These are phyloP conservation scores for Mamestra brassicae DNA, from an alignment of 2,888 invertebrate genomes.

Conservation along the genomic window DNA sequence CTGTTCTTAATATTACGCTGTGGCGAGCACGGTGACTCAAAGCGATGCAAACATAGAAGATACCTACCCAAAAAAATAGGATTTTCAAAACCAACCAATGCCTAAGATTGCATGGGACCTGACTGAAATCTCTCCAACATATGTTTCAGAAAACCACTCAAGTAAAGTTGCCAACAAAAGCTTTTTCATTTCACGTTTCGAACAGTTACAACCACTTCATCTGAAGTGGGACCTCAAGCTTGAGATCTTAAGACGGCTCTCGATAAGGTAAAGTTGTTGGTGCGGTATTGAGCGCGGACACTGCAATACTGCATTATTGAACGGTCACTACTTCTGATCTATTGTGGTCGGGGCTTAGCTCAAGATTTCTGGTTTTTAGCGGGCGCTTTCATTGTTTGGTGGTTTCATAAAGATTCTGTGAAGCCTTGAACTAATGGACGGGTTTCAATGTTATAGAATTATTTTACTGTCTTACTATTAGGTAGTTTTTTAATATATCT, in stretches of 20 bases:
- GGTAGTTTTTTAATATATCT: not conserved
- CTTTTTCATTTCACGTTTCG: constrained; percentile 7
- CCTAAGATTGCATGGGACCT: not conserved
- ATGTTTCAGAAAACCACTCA: not conserved
- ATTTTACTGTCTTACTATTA: not conserved
- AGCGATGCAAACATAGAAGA: no score
- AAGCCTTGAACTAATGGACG: no score
- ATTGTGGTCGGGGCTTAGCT: constrained; percentile 26
- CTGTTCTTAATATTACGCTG: no score
- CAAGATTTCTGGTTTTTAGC: constrained; percentile 4
- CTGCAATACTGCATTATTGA: constrained; percentile 45
- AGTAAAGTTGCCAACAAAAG: constrained; percentile 7
- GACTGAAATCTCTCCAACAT: not conserved
- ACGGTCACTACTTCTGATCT: constrained; percentile 38
- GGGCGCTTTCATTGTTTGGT: not conserved
- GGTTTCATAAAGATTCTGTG: constrained; percentile 1
- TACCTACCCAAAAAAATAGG: not conserved
- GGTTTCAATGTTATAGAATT: not conserved
- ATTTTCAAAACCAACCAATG: not conserved
- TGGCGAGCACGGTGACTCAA: no score
- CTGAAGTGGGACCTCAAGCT: constrained; percentile 9
- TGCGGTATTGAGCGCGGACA: constrained; percentile 14
- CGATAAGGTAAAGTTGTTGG: constrained; percentile 42
- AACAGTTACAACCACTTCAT: constrained; percentile 17
- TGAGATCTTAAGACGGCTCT: constrained; percentile 31